Evolutionary conservation across 2,888 invertebrate genomes (phyloP).

Genomic region (Clanis bilineata): DNA sequence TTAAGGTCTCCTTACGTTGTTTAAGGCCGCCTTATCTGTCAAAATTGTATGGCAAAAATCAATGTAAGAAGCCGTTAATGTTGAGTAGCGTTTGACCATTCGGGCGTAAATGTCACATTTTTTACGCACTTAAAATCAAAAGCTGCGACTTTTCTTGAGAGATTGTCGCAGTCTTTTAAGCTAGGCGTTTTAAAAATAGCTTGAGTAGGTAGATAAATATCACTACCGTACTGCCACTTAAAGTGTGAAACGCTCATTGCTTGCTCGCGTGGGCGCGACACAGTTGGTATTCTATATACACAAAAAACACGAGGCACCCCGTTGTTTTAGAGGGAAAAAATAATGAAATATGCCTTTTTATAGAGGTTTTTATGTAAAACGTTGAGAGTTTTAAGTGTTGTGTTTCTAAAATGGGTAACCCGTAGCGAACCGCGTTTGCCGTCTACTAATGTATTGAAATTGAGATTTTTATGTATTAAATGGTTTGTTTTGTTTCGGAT

Average conservation of each 20-base stretch:
- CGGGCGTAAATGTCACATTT: too few relatives aligned
- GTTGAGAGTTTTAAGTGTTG: slow-evolving; percentile 65
- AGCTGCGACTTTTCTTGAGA: neutral
- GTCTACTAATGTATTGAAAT: slow-evolving; percentile 40
- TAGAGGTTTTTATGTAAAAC: slow-evolving; percentile 69
- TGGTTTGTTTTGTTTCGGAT: slow-evolving; percentile 32
- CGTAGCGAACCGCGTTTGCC: slow-evolving; percentile 44
- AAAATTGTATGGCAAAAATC: too few relatives aligned
- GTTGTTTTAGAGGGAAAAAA: slow-evolving; percentile 76
- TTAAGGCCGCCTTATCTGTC: too few relatives aligned
- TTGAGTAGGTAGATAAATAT: slow-evolving; percentile 57
- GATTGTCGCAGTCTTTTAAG: slow-evolving; percentile 21
- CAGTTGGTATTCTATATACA: slow-evolving; percentile 63
- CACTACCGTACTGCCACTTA: slow-evolving; percentile 72
- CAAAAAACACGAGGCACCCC: slow-evolving; percentile 77
- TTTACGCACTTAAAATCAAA: neutral
- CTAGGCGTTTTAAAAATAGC: slow-evolving; percentile 57
- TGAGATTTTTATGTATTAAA: slow-evolving; percentile 34
- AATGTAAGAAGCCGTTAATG: too few relatives aligned
- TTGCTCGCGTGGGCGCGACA: slow-evolving; percentile 64
- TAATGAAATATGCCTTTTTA: slow-evolving; percentile 77
- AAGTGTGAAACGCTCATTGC: slow-evolving; percentile 76
- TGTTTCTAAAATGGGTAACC: slow-evolving; percentile 59
- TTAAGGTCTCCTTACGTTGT: too few relatives aligned
- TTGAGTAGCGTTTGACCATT: too few relatives aligned